A percentile compares a stretch with the other conserved stretches of the same genome.
These are phyloP conservation scores for Plumapathes pennacea DNA, from an alignment of 92 coral and sea anemone species.

Conservation along the genomic window DNA sequence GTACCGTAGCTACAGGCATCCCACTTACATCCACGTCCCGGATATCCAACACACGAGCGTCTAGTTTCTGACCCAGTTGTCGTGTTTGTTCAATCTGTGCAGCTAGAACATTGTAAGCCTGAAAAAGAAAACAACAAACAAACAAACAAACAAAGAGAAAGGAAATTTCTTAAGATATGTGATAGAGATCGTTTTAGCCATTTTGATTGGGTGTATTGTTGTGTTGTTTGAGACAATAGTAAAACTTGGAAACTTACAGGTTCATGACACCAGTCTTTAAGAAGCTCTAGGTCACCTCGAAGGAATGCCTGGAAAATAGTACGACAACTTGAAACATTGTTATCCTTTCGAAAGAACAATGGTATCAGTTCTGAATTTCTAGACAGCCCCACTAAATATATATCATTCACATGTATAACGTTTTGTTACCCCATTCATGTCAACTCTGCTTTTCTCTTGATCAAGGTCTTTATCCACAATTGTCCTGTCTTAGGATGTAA, in stretches of 20 bases:
- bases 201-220: background rate
- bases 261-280: conserved; percentile 98
- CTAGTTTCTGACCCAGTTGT: conserved; percentile 86
- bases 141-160: background rate
- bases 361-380: no score
- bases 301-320: conserved; percentile 69
- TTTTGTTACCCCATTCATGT: background rate
- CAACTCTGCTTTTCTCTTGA: no score
- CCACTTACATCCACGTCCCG: conserved; percentile 93
- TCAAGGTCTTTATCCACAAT: no score
- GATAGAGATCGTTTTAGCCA: no score
- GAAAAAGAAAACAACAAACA: conserved; percentile 1
- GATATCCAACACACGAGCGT: conserved; percentile 87
- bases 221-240: background rate
- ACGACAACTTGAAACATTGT: no score
- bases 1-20: no score
- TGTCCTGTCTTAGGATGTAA: no score
- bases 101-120: conserved; percentile 94
- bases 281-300: conserved; percentile 81
- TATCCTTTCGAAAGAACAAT: no score
- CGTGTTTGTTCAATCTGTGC: conserved; percentile 95
- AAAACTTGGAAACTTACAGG: conserved; percentile 59
- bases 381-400: no score
- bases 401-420: no score
- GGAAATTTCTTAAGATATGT: no score